Conservation (phyloP, 2,113 vertebrate species). For the Peromyscus polionotus region DNA sequence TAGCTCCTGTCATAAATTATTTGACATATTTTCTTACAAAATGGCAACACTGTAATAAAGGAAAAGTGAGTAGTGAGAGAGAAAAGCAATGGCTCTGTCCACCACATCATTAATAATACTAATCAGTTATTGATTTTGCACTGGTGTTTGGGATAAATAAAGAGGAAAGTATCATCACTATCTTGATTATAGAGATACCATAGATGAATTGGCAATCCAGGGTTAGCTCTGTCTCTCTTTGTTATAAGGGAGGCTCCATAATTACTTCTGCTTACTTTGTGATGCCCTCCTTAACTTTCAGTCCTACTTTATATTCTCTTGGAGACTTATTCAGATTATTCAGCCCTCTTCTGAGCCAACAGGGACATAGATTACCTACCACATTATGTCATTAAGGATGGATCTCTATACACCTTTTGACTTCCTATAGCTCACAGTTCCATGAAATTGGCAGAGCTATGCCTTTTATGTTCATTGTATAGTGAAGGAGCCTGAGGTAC, state of each 20-base stretch:
- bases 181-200: background rate
- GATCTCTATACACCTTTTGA: background rate
- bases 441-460: background rate
- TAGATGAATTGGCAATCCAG: background rate
- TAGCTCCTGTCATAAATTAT: constrained; percentile 39
- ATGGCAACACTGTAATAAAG: constrained; percentile 5
- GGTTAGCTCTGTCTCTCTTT: background rate
- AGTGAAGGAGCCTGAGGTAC: background rate
- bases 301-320: background rate
- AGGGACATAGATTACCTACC: background rate
- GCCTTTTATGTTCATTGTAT: background rate
- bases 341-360: background rate
- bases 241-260: background rate
- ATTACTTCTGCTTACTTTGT: background rate
- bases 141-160: background rate
- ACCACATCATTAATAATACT: constrained; percentile 39
- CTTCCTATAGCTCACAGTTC: background rate
- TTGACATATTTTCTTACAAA: constrained; percentile 64
- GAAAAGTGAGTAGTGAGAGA: constrained; percentile 21
- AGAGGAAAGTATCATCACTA: background rate
- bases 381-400: background rate
- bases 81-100: background rate
- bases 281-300: background rate
- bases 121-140: constrained; percentile 35
- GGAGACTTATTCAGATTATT: background rate